A percentile compares a stretch with the other conserved stretches of the same genome.
phyloP scores from a whole-genome alignment of 2,113 vertebrate species.

The Noctilio leporinus region DNA sequence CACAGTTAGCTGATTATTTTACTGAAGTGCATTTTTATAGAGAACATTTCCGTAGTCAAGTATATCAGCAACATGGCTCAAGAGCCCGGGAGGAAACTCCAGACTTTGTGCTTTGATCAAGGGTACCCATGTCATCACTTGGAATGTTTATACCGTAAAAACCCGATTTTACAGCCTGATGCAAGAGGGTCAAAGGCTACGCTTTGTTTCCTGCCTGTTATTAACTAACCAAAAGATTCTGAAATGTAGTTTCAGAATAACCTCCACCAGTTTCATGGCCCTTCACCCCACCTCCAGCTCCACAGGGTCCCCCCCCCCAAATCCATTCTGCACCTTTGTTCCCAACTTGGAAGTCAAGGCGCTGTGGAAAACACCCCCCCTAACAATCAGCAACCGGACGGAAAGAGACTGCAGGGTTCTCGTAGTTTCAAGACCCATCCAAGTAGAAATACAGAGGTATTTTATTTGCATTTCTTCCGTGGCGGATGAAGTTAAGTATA shows the following conservation, averaged over 20 bases:
- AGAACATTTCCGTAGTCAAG: not conserved
- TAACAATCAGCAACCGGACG: not conserved
- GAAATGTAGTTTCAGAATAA: too few relatives aligned
- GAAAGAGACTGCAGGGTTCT: not conserved
- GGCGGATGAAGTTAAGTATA: not conserved
- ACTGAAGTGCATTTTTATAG: not conserved
- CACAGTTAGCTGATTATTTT: not conserved
- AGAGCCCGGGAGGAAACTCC: not conserved
- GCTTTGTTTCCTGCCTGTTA: too few relatives aligned
- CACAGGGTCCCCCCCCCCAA: too few relatives aligned
- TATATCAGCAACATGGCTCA: not conserved
- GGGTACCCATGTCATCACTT: accelerated
- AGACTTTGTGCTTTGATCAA: not conserved
- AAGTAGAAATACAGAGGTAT: not conserved
- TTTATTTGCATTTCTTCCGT: not conserved
- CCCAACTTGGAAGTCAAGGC: not conserved
- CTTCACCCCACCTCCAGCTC: not conserved
- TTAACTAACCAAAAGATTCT: too few relatives aligned
- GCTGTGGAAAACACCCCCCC: not conserved
- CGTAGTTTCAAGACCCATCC: not conserved
- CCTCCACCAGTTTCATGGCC: not conserved
- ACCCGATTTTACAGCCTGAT: too few relatives aligned
- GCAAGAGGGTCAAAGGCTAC: too few relatives aligned
- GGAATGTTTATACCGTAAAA: too few relatives aligned
- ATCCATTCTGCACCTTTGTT: accelerated